Percentiles rank a stretch among this genome's conserved stretches.
These are phyloP conservation scores for Chascanopsetta lugubris DNA, from an alignment of 2,113 vertebrate genomes.

Conservation along the genomic window DNA sequence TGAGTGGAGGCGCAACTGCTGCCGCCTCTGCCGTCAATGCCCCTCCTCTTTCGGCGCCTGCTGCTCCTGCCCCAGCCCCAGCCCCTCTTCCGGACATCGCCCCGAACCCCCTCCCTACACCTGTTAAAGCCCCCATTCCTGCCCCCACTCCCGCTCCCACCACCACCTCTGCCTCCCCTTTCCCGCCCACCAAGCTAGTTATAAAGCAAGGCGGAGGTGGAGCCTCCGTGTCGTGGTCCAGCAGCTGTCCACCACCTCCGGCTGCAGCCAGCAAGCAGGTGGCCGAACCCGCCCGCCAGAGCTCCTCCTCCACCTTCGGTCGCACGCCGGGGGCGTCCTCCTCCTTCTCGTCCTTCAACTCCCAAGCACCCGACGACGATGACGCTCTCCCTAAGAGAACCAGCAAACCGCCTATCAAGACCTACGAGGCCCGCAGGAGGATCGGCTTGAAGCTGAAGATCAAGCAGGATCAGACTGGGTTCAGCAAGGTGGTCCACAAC, in stretches of 20 bases:
- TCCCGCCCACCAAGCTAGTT: slow-evolving; percentile 88
- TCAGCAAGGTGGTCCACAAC: slow-evolving; percentile 94
- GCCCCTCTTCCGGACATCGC: slow-evolving; percentile 19
- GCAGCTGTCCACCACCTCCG: slow-evolving; percentile 76
- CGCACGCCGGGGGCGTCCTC: slow-evolving; percentile 47
- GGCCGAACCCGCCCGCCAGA: slow-evolving; percentile 45
- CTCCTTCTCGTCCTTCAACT: slow-evolving; percentile 44
- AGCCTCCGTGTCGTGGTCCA: slow-evolving; percentile 90
- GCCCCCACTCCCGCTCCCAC: slow-evolving; percentile 21
- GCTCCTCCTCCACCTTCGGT: slow-evolving; percentile 59
- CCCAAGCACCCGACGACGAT: slow-evolving; percentile 76
- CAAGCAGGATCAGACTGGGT: slow-evolving; percentile 91
- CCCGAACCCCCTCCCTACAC: slow-evolving; percentile 16
- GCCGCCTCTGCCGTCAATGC: too few species aligned
- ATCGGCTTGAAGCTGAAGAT: slow-evolving; percentile 95
- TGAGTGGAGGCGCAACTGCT: slow-evolving; percentile 28
- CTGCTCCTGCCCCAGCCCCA: slow-evolving; percentile 28
- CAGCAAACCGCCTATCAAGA: slow-evolving; percentile 92
- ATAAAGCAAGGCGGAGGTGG: slow-evolving; percentile 90
- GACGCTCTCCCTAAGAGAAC: slow-evolving; percentile 86
- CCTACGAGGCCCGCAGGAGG: slow-evolving; percentile 91
- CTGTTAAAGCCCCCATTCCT: not conserved
- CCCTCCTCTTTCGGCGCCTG: slow-evolving; percentile 41
- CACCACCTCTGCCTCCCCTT: slow-evolving; percentile 39
- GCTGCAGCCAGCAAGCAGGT: slow-evolving; percentile 33